Percentiles rank a stretch among this genome's conserved stretches.
phyloP scores from a whole-genome alignment of 2,888 invertebrate species.

The Brachyopa scutellaris region DNA sequence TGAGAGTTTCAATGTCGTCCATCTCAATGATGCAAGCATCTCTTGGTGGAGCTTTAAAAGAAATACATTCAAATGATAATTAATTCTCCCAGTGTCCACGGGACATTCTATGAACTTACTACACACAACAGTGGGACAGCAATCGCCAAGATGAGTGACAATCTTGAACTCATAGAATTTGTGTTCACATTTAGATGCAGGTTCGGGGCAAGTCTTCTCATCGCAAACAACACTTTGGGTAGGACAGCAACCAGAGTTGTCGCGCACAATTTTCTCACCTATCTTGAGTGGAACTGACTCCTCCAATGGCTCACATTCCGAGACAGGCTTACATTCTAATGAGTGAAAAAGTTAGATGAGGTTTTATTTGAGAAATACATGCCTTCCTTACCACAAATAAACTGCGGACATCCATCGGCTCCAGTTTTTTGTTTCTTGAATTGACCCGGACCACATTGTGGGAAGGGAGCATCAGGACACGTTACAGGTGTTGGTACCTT shows the following conservation, averaged over 20 bases:
- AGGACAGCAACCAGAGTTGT: constrained; percentile 89
- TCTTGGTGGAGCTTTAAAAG: constrained; percentile 80
- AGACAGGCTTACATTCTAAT: constrained; percentile 88
- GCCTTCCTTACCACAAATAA: constrained; percentile 86
- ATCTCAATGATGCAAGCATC: constrained; percentile 79
- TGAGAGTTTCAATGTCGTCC: constrained; percentile 78
- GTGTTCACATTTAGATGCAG: constrained; percentile 81
- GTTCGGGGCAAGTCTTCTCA: constrained; percentile 85
- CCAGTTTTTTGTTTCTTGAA: constrained; percentile 86
- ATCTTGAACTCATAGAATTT: constrained; percentile 83
- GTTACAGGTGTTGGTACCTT: constrained; percentile 81
- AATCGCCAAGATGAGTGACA: constrained; percentile 81
- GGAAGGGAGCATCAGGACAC: constrained; percentile 87
- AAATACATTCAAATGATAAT: no score
- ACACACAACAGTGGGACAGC: constrained; percentile 87
- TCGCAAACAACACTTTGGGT: constrained; percentile 84
- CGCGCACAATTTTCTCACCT: constrained; percentile 85
- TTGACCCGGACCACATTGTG: constrained; percentile 88
- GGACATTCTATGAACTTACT: constrained; percentile 84
- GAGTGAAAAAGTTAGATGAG: no score
- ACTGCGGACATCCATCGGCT: constrained; percentile 87
- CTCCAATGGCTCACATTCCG: constrained; percentile 85
- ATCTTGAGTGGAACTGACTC: constrained; percentile 83
- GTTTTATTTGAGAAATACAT: constrained; percentile 7
- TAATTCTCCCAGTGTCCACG: no score